These are phyloP conservation scores for Sylvilagus floridanus DNA, from an alignment of 2,797 vertebrate species.

Conservation along the genomic window DNA sequence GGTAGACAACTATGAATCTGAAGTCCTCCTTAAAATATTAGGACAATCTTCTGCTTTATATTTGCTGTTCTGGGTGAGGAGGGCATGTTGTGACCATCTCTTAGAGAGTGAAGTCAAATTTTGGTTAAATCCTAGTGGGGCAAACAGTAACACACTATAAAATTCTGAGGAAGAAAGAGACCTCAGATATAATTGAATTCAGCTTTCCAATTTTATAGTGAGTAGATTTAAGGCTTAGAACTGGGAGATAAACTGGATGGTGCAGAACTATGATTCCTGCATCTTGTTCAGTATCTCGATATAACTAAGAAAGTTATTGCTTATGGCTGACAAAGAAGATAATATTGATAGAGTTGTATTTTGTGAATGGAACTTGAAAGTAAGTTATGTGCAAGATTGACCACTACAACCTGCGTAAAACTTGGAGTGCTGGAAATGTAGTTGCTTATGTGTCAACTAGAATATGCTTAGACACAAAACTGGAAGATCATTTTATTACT, in stretches of 20 bases:
- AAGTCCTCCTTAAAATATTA: not conserved
- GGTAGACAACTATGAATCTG: not conserved
- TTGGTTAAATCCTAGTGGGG: not conserved
- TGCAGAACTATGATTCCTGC: not conserved
- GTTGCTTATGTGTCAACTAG: not conserved
- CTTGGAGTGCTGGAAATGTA: constrained; percentile 13
- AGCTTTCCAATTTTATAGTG: not conserved
- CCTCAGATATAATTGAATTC: not conserved
- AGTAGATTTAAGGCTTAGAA: not conserved
- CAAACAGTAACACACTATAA: not conserved
- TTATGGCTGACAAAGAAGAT: not conserved
- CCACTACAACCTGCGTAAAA: not conserved
- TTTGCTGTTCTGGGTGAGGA: not conserved
- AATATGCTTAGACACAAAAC: not conserved
- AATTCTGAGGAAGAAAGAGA: not conserved
- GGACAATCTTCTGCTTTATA: not conserved
- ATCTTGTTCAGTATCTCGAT: not conserved
- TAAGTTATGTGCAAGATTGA: not conserved
- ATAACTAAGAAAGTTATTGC: not conserved
- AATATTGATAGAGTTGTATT: not conserved
- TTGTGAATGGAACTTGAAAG: constrained; percentile 2
- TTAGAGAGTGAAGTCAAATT: not conserved
- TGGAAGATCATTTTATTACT: not conserved
- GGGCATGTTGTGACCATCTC: not conserved
- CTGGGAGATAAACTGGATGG: not conserved